Base-by-base conservation (phyloP, 2,113 vertebrate species). In the Abramis brama region DNA sequence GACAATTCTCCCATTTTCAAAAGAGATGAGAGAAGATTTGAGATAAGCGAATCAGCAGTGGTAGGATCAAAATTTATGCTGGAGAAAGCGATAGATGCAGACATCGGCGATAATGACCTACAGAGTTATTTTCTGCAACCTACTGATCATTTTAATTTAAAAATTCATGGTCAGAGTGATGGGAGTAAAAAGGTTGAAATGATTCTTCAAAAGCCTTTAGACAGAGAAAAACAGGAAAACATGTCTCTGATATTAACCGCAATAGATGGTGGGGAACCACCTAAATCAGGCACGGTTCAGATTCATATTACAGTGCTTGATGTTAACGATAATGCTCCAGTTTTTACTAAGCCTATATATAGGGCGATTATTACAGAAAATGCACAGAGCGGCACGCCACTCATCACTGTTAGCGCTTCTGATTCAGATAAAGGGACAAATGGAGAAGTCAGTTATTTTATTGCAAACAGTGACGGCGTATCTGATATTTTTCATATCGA, bases 381-480 rank as follows among this genome's bases (percentile, higher is more conserved):
- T 79, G 77, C 90, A 1, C 39, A 89, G 4, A 73, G 15, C 9
- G 90, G 91, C 52, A 92, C 92, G 0, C 0, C 76, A 11, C 39
- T 94, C 11, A 52, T 25, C 2, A 87, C 36, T 60, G 91, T 96
- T 0, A 88, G 84, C 25, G 96, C 96, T 9, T 91, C 89, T 3
- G 96, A 96, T 81, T 84, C 86, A 64, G 95, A 96, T 21, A 91
- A 93, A 27, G 95, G 94, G 0, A 71, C 87, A 17, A 92, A 97
- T 86, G 93, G 93, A 36, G 85, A 89, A 55, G 90, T 96, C 12
- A 92, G 89, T 0, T 96, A 96, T 81, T 91, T 92, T 0, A 94
- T 96, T 59, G 21, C 91, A 19, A 91, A 91, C 0, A 85, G 91
- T 8, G 82, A 92, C 27, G 80, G 71, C 1, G 84, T 91, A 1